phyloP scores from a whole-genome alignment of 2,113 vertebrate species.

The Tapirus terrestris region DNA sequence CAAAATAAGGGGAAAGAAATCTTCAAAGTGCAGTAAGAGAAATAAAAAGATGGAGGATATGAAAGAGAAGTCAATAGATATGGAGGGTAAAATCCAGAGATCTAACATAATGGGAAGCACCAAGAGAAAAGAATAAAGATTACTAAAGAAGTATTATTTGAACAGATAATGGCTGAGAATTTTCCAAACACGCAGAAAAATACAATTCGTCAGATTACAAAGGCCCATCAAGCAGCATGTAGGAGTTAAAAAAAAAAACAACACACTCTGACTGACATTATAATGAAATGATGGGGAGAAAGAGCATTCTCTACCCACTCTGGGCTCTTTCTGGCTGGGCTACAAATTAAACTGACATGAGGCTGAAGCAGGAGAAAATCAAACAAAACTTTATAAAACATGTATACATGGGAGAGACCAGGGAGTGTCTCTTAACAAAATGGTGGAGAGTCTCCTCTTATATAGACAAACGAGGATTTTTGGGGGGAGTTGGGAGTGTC shows the following conservation, averaged over 20 bases:
- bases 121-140: neutral
- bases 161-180: neutral
- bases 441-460: too few species aligned
- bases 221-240: neutral
- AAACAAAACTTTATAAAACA: too few species aligned
- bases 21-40: neutral
- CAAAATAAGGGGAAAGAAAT: slow-evolving; percentile 31
- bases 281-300: neutral
- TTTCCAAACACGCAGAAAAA: neutral
- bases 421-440: too few species aligned
- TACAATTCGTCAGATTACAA: neutral
- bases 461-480: too few species aligned
- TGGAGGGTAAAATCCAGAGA: neutral
- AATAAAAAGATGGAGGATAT: neutral
- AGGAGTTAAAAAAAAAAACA: neutral
- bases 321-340: too few species aligned
- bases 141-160: neutral
- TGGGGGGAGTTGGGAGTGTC: too few species aligned
- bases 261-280: neutral
- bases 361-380: too few species aligned
- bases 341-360: too few species aligned
- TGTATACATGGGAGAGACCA: too few species aligned
- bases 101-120: neutral
- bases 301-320: too few species aligned
- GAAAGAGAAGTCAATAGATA: neutral